phyloP scores from a whole-genome alignment of 2,797 vertebrate genomes.

The Molossus molossus region DNA sequence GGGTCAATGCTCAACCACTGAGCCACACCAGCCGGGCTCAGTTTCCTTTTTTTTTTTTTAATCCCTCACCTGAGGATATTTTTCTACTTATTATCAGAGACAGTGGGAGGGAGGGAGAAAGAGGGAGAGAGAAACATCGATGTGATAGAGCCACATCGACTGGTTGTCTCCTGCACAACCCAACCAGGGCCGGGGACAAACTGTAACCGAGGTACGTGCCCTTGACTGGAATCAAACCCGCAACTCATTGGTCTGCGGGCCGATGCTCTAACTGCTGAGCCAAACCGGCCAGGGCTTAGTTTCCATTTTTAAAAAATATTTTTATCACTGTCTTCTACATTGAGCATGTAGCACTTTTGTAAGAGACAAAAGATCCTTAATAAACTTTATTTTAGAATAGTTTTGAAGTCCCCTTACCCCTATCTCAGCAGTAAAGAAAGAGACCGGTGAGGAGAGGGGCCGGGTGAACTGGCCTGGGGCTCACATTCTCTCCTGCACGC shows the following conservation, averaged over 20 bases:
- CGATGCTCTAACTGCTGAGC: neutral
- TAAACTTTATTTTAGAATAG: constrained; percentile 11
- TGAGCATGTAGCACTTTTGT: neutral
- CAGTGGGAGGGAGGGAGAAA: neutral
- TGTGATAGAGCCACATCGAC: neutral
- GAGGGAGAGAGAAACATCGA: neutral
- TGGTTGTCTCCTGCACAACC: neutral
- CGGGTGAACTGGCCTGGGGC: neutral
- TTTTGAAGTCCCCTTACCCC: neutral
- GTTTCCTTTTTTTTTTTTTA: too few relatives aligned
- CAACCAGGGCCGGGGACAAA: neutral
- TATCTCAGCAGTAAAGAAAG: neutral
- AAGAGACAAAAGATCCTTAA: neutral
- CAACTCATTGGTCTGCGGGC: neutral
- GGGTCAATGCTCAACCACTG: too few relatives aligned
- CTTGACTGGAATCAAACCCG: neutral
- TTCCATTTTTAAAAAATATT: neutral
- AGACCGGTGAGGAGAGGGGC: neutral
- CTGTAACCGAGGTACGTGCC: neutral
- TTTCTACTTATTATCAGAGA: neutral
- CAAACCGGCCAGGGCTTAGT: neutral
- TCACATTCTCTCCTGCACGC: neutral
- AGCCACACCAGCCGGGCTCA: too few relatives aligned
- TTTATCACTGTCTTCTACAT: neutral
- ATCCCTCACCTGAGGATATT: too few relatives aligned